Base-by-base conservation (phyloP, 2,797 vertebrate species). In the Pangasius macronema region DNA sequence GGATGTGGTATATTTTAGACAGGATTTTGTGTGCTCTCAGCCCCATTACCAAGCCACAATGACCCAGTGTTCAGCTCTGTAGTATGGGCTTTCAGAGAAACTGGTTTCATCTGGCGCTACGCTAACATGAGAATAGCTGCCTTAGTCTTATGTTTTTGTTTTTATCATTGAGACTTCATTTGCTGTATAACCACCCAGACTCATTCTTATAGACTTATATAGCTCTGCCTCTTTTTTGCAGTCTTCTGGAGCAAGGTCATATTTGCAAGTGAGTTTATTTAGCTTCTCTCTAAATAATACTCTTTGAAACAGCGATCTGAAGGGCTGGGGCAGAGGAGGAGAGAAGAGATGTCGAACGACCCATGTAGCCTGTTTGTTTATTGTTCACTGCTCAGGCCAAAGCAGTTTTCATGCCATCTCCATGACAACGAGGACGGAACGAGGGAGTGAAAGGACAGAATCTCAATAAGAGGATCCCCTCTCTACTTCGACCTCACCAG, bases 341-440 rank as follows among this genome's bases (percentile, higher is more conserved):
- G 76, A 84, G 36, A n/a, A 84, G 55, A 57, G 24, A 53, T 79
- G 61, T 57, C 63, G 57, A 73, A 76, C 63, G 67, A 90, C 85
- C 87, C 88, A 86, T 76, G 86, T 86, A 55, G 88, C 76, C 89
- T 88, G 83, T 90, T 90, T 90, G 89, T 89, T 91, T 89, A 92
- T 92, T 89, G 93, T 92, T 92, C 89, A 87, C 87, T 36, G 87
- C 77, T 91, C 86, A 83, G 87, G 84, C 91, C 65, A 86, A 86
- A 83, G 84, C 90, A 87, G 91, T 91, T 89, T 85, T 88, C 82
- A 90, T 93, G 91, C 85, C 91, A 92, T 95, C 94, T 67, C 94
- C 93, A 94, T 94, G 94, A 93, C 95, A 94, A 95, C 91, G 46
- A 82, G 76, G 77, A 90, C 88, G 88, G 77, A 86, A 72, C 68